A percentile compares a stretch with the other conserved stretches of the same genome.
phyloP scores from a whole-genome alignment of 2,113 vertebrate species.

The Rhinolophus sinicus region DNA sequence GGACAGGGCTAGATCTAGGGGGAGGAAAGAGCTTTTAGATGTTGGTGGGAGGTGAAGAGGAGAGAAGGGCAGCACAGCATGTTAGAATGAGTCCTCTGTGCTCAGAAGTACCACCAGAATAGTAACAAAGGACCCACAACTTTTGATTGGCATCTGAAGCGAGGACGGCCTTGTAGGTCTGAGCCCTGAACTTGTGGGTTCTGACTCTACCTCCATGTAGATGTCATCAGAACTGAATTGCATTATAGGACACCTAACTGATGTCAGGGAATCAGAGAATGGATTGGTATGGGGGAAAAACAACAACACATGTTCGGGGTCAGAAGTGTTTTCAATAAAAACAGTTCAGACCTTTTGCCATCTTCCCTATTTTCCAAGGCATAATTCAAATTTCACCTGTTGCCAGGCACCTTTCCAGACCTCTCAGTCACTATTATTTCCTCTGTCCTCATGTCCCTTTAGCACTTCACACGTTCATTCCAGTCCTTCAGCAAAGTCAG shows the following conservation, averaged over 20 bases:
- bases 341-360: neutral
- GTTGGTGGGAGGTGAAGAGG: neutral
- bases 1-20: neutral
- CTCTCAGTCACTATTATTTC: neutral
- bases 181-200: neutral
- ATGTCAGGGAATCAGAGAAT: neutral
- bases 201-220: neutral
- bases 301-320: neutral
- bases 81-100: neutral
- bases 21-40: neutral
- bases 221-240: neutral
- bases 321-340: neutral
- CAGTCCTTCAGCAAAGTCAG: neutral
- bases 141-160: neutral
- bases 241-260: no score
- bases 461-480: neutral
- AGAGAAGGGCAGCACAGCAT: fast-evolving
- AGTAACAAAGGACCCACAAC: neutral
- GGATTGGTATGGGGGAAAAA: neutral
- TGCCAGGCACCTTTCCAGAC: neutral
- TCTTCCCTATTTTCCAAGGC: neutral
- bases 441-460: neutral
- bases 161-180: no score
- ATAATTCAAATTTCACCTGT: neutral
- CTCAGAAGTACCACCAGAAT: neutral